Conservation (phyloP, 2,113 vertebrate species). For the Triplophysa siluroides region DNA sequence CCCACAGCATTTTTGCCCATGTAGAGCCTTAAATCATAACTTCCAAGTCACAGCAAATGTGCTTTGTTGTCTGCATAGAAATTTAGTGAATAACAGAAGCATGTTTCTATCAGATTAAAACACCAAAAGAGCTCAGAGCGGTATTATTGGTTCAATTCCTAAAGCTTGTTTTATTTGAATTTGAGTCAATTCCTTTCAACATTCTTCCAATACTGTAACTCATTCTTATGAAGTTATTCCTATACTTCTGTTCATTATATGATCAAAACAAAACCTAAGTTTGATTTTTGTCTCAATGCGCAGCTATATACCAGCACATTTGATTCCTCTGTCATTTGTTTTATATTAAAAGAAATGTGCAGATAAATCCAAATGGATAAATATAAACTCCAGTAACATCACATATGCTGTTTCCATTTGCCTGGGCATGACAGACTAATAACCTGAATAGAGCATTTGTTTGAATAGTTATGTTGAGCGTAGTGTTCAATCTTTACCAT, state of each 20-base stretch:
- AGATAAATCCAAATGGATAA: background rate
- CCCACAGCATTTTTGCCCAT: too few relatives aligned
- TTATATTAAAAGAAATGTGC: background rate
- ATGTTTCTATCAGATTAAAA: background rate
- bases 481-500: background rate
- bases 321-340: background rate
- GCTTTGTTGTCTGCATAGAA: too few relatives aligned
- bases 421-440: constrained; percentile 23
- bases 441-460: background rate
- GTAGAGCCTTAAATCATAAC: background rate
- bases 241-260: too few relatives aligned
- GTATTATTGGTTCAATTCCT: too few relatives aligned
- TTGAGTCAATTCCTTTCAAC: background rate
- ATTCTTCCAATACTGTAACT: background rate
- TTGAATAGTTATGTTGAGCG: background rate
- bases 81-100: background rate
- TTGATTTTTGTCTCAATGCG: background rate
- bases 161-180: background rate
- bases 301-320: background rate
- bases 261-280: background rate
- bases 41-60: background rate
- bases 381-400: background rate
- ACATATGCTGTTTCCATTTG: constrained; percentile 14
- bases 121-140: background rate
- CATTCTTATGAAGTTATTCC: background rate